A percentile compares a stretch with the other conserved stretches of the same genome.
These are phyloP conservation scores for Amblyjoppa proteus DNA, from an alignment of 2,888 invertebrate genomes.

Conservation along the genomic window DNA sequence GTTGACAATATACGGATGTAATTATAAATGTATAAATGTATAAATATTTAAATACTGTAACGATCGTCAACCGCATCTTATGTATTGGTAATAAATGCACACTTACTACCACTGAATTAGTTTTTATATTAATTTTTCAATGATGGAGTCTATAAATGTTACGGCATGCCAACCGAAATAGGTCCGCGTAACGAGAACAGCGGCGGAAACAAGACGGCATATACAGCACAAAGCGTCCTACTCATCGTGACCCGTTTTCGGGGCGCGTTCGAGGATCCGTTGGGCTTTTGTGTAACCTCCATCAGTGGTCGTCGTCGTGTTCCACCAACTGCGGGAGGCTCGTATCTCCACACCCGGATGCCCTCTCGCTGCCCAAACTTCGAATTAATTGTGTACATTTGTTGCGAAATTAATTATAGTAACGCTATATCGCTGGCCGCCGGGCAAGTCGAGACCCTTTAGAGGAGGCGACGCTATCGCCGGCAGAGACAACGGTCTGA, in stretches of 20 bases:
- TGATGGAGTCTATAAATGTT: not conserved
- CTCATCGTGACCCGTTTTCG: conserved; percentile 69
- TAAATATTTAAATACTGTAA: too few species aligned
- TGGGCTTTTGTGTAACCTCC: conserved; percentile 49
- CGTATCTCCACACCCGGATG: conserved; percentile 20
- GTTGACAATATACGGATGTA: too few species aligned
- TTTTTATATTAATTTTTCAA: too few species aligned
- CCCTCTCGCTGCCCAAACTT: conserved; percentile 64
- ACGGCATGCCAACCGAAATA: not conserved
- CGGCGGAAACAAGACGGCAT: conserved; percentile 41
- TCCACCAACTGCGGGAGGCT: conserved; percentile 20
- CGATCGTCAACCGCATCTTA: too few species aligned
- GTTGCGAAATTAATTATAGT: conserved; percentile 76
- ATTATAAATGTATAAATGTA: too few species aligned
- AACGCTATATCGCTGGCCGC: conserved; percentile 76
- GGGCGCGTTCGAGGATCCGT: conserved; percentile 63
- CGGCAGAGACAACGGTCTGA: conserved; percentile 12
- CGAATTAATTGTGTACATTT: conserved; percentile 74
- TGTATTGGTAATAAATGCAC: too few species aligned
- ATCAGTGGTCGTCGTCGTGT: conserved; percentile 27
- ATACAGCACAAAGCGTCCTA: conserved; percentile 66
- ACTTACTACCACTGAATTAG: too few species aligned
- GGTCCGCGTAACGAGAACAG: conserved; percentile 36
- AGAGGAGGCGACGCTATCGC: conserved; percentile 10
- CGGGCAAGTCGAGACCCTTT: not conserved